A percentile compares a stretch with the other conserved stretches of the same genome.
Conservation (phyloP, 2,797 vertebrate species). For the Adelosebastes latens region DNA sequence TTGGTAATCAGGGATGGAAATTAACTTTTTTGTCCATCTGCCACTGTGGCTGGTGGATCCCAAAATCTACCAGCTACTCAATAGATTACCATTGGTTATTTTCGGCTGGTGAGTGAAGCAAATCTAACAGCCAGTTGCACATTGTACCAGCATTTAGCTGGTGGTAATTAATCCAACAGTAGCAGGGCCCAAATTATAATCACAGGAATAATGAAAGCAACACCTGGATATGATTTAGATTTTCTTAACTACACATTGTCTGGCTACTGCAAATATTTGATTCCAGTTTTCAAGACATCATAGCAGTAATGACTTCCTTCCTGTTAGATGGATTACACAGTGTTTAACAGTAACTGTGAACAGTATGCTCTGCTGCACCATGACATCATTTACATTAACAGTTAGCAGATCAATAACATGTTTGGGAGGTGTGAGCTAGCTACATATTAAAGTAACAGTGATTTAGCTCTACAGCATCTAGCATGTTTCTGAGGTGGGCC, state of each 20-base stretch:
- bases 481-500: slow-evolving; percentile 44
- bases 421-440: slow-evolving; percentile 50
- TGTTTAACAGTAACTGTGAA: not conserved
- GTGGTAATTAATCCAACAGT: not conserved
- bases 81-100: too few species aligned
- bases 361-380: not conserved
- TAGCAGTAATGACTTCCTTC: not conserved
- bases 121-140: too few species aligned
- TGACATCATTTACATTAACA: slow-evolving; percentile 24
- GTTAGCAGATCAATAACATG: slow-evolving; percentile 20
- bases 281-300: not conserved
- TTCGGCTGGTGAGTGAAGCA: too few species aligned
- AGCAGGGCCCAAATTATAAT: not conserved
- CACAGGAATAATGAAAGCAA: not conserved
- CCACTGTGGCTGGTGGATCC: too few species aligned
- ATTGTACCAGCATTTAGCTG: too few species aligned
- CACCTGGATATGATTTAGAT: not conserved
- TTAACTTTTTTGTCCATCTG: too few species aligned
- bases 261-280: not conserved
- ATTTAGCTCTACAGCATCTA: slow-evolving; percentile 8
- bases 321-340: not conserved
- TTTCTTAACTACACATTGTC: not conserved
- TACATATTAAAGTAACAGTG: slow-evolving; percentile 22
- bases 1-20: not conserved
- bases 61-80: too few species aligned